Conservation (phyloP, 2,797 vertebrate species). For the Cyprinodon diabolis region DNA sequence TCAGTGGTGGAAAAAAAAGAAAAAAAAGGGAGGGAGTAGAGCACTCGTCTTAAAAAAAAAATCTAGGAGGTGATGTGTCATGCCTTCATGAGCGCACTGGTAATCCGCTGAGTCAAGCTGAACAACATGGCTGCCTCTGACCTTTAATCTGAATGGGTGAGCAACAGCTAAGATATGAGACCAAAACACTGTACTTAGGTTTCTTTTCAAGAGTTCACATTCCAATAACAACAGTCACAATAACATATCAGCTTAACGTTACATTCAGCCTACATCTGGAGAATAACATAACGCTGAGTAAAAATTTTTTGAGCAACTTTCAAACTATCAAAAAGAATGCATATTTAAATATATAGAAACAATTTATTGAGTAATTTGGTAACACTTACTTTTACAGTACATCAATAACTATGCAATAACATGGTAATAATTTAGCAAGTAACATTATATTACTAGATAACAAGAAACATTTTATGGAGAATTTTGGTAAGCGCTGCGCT, state of each 20-base stretch:
- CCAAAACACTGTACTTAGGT: conserved; percentile 18
- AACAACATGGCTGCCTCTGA: conserved; percentile 19
- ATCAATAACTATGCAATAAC: too few species aligned
- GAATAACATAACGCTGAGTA: conserved; percentile 9
- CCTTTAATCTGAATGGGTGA: conserved; percentile 34
- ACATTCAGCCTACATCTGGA: conserved; percentile 18
- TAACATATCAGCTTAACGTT: conserved; percentile 12
- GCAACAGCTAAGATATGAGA: conserved; percentile 32
- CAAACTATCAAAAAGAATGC: neutral
- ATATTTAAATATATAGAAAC: neutral
- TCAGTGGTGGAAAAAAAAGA: neutral
- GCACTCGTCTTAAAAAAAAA: neutral
- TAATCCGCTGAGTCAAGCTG: conserved; percentile 15
- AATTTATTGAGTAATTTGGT: neutral
- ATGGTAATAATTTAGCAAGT: too few species aligned
- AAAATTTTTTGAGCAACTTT: neutral
- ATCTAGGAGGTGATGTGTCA: conserved; percentile 3
- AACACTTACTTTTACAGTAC: too few species aligned
- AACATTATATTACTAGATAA: too few species aligned
- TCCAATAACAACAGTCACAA: conserved; percentile 31
- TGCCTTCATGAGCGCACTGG: conserved; percentile 1
- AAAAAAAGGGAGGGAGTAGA: neutral
- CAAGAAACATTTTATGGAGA: too few species aligned
- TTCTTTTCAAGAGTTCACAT: conserved; percentile 31
- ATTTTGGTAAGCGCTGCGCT: too few species aligned